Evolutionary conservation across 2,888 invertebrate genomes (phyloP).

Genomic region (Norana najaformis): DNA sequence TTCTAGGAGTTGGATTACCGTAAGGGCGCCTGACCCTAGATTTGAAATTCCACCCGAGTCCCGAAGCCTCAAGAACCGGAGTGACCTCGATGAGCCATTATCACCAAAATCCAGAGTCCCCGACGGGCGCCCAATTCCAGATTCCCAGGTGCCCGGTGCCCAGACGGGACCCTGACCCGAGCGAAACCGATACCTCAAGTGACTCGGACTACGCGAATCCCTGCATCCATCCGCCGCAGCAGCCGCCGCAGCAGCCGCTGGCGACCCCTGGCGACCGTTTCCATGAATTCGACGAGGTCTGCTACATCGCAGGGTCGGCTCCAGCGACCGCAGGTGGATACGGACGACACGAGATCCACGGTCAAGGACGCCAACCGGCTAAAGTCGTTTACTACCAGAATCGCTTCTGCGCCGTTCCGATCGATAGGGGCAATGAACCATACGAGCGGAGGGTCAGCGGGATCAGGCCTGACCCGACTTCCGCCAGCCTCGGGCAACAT

Average conservation of each 20-base stretch:
- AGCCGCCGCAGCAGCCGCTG: neutral
- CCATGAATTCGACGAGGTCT: neutral
- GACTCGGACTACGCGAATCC: neutral
- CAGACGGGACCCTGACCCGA: neutral
- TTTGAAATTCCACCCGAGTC: neutral
- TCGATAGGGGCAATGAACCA: neutral
- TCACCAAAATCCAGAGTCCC: neutral
- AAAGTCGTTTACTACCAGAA: constrained; percentile 13
- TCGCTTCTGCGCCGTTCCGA: neutral
- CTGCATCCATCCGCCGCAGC: neutral
- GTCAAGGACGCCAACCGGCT: neutral
- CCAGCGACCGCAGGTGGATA: neutral
- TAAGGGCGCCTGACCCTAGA: too few relatives aligned
- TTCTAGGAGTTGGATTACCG: too few relatives aligned
- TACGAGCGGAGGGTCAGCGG: neutral
- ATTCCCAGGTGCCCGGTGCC: neutral
- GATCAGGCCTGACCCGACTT: neutral
- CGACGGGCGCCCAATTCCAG: neutral
- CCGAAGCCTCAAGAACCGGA: neutral
- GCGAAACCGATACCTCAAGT: neutral
- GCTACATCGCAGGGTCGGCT: neutral
- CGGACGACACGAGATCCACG: neutral
- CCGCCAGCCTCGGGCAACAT: neutral
- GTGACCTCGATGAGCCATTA: neutral
- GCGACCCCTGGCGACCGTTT: neutral